Evolutionary conservation across 2,888 invertebrate genomes (phyloP).

Genomic region (Tortricodes alternella): DNA sequence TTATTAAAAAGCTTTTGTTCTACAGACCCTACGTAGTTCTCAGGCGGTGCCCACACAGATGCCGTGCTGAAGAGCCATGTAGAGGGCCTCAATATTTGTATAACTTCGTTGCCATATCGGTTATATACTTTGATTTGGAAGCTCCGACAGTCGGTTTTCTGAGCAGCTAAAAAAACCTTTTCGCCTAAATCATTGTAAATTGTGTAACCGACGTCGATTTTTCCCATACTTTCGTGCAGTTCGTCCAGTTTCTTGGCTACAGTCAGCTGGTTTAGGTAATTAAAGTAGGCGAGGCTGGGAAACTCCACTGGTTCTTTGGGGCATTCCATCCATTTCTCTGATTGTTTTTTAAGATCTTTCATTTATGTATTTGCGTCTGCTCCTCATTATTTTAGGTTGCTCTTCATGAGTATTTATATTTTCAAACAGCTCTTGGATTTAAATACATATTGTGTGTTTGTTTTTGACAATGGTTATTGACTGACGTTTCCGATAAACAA

Average conservation of each 20-base stretch:
- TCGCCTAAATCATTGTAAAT: conserved; percentile 57
- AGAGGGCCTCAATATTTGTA: conserved; percentile 46
- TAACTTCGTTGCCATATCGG: conserved; percentile 61
- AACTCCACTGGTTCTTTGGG: conserved; percentile 44
- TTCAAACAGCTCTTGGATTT: too few relatives aligned
- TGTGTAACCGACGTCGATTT: conserved; percentile 47
- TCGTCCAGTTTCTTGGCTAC: conserved; percentile 48
- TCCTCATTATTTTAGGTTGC: background rate
- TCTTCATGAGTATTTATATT: too few relatives aligned
- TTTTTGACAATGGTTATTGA: too few relatives aligned
- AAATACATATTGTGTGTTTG: too few relatives aligned
- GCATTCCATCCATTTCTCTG: conserved; percentile 60
- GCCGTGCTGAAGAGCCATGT: conserved; percentile 42
- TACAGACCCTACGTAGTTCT: conserved; percentile 54
- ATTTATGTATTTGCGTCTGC: conserved; percentile 2
- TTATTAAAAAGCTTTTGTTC: conserved; percentile 40
- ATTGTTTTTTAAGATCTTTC: conserved; percentile 4
- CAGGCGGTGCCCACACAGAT: conserved; percentile 57
- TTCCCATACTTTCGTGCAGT: conserved; percentile 52
- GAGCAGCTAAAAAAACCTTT: conserved; percentile 59
- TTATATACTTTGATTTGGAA: conserved; percentile 57
- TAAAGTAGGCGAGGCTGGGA: conserved; percentile 58
- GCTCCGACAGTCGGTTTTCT: conserved; percentile 38
- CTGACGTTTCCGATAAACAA: too few relatives aligned
- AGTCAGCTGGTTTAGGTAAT: conserved; percentile 49